Evolutionary conservation across 2,113 vertebrate species (phyloP), one percentile per base, ranked within the genome.

Genomic region (Coturnix japonica): DNA sequence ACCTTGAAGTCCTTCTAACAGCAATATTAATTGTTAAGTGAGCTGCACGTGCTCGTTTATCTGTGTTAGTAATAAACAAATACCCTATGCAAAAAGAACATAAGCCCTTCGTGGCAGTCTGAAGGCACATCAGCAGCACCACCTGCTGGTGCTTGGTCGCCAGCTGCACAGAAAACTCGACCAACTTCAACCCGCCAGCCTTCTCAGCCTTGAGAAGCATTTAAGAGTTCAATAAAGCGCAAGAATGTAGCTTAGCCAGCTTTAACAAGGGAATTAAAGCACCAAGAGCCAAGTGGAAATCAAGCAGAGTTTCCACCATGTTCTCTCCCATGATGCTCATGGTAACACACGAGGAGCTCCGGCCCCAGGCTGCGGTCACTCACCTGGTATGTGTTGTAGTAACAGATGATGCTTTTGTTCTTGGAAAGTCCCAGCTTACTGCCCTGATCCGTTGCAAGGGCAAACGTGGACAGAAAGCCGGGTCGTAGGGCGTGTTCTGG

Each of bases 351-450:
- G n/a, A 79, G 41, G 6, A 46, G 63, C 31, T 43, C 41, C 20
- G 12, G 35, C 21, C 21, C 26, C 35, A 37, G 6, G 1, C 7
- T 3, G 7, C 59, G 30, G 31, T 57, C 28, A 85, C 94, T 91
- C 80, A 99, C 99, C 98, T 99, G 99, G 95, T 99, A 99, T 0
- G 98, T 98, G 81, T 98, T 99, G 95, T 99, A 99, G 92, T 99
- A 99, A 96, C 99, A 99, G 97, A 99, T 99, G 81, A 99, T 99
- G 85, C 99, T 99, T 94, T 99, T 99, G 94, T 99, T 99, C 96
- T 99, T 99, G 57, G 99, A 99, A 37, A 99, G 98, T 56, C 99
- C 99, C 54, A 99, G 97, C 85, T 99, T 99, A 96, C 99, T 99
- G 87, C 99, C 99, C 95, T 99, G 99, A 95, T 99, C 99, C 6